Conservation (phyloP, 1,140 invertebrate species). For the Mya arenaria region DNA sequence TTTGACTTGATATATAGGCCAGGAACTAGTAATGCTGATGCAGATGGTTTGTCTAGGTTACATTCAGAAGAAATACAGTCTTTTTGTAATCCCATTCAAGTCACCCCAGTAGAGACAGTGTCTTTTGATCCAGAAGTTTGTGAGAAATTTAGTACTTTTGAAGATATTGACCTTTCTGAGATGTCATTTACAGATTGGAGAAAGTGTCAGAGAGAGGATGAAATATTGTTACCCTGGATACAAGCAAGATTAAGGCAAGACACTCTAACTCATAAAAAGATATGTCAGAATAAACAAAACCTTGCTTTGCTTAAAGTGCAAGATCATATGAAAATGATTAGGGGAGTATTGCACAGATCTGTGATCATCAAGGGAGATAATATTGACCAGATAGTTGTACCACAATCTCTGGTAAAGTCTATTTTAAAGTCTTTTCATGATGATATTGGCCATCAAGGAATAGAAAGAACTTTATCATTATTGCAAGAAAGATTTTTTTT, state of each 20-base stretch:
- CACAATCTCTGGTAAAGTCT: background rate
- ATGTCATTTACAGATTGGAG: no score
- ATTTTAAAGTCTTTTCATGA: conserved; percentile 27
- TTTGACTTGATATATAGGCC: conserved; percentile 37
- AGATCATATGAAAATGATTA: background rate
- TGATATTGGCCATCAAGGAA: conserved; percentile 40
- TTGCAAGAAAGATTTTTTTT: conserved; percentile 43
- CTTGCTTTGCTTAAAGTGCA: background rate
- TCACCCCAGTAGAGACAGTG: background rate
- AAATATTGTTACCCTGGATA: no score
- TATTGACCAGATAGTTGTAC: background rate
- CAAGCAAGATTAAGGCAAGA: no score
- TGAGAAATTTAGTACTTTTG: no score
- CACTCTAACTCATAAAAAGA: no score
- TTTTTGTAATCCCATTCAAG: no score
- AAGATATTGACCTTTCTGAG: no score
- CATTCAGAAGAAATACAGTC: background rate
- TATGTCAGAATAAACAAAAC: no score
- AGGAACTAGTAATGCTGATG: conserved; percentile 5
- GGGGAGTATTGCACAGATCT: background rate
- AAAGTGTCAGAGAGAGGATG: no score
- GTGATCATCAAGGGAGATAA: background rate
- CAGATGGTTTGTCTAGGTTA: conserved; percentile 33
- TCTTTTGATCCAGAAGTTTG: no score
- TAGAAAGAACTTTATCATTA: conserved; percentile 21